These are phyloP conservation scores for Ceratothoa steindachneri DNA, from an alignment of 2,888 invertebrate genomes.

Conservation along the genomic window DNA sequence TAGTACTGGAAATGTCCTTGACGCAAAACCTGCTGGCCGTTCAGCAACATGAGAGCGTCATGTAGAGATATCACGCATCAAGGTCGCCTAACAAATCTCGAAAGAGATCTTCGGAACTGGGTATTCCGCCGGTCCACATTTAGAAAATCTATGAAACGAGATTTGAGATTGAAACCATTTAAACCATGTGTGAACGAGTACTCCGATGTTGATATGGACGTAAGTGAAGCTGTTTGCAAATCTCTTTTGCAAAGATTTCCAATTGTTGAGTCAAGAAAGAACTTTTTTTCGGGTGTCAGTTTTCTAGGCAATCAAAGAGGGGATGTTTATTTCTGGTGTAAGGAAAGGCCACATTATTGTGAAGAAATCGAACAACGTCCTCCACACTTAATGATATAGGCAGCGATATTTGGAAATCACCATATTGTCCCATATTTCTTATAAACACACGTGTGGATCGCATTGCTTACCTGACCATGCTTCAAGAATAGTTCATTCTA, in stretches of 20 bases:
- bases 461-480: too few relatives aligned
- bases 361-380: too few relatives aligned
- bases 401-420: too few relatives aligned
- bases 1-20: not conserved
- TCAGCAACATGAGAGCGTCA: not conserved
- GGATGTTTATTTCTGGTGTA: too few relatives aligned
- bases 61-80: not conserved
- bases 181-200: not conserved
- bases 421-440: too few relatives aligned
- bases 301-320: too few relatives aligned
- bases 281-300: too few relatives aligned
- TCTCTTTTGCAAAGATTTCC: not conserved
- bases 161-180: not conserved
- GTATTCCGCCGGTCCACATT: not conserved
- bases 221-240: not conserved
- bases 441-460: too few relatives aligned
- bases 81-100: not conserved
- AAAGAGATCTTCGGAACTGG: not conserved
- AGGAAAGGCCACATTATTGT: too few relatives aligned
- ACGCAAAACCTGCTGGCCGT: not conserved
- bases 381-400: too few relatives aligned
- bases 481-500: too few relatives aligned
- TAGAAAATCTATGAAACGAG: not conserved
- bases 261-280: not conserved
- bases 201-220: not conserved